Evolutionary conservation across 2,797 vertebrate genomes (phyloP).

Genomic region (Lerista edwardsae): DNA sequence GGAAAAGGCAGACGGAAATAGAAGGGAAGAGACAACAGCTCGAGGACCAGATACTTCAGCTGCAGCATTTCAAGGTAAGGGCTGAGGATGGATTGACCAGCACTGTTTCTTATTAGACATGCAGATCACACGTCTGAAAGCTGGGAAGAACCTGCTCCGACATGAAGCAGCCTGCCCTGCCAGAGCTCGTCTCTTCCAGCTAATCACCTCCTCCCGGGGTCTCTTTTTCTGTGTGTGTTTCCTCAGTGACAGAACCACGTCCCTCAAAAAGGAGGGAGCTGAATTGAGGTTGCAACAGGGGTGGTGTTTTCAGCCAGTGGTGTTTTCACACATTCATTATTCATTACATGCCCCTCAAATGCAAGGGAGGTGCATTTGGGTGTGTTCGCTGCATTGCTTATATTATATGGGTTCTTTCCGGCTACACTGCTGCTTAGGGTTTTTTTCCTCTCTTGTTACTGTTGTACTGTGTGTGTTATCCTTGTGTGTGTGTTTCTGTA

Average conservation of each 20-base stretch:
- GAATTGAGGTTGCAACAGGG: constrained; percentile 4
- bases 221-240: constrained; percentile 44
- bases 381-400: constrained; percentile 60
- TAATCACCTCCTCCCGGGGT: constrained; percentile 57
- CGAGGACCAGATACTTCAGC: constrained; percentile 93
- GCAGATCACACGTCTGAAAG: constrained; percentile 70
- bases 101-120: constrained; percentile 70
- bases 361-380: constrained; percentile 37
- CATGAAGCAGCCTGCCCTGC: constrained; percentile 52
- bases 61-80: constrained; percentile 97
- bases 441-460: constrained; percentile 48
- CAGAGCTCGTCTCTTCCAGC: constrained; percentile 52
- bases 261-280: constrained; percentile 23
- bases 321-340: constrained; percentile 40
- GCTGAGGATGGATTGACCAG: constrained; percentile 53
- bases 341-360: constrained; percentile 50
- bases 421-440: constrained; percentile 39
- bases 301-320: no score
- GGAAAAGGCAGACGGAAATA: constrained; percentile 95
- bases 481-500: not conserved
- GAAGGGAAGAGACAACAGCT: constrained; percentile 94
- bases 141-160: constrained; percentile 66
- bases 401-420: constrained; percentile 30
- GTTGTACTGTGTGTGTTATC: constrained; percentile 5
- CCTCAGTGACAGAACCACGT: constrained; percentile 41